phyloP scores from a whole-genome alignment of 1,140 invertebrate species.

The Solenopsis fugax region DNA sequence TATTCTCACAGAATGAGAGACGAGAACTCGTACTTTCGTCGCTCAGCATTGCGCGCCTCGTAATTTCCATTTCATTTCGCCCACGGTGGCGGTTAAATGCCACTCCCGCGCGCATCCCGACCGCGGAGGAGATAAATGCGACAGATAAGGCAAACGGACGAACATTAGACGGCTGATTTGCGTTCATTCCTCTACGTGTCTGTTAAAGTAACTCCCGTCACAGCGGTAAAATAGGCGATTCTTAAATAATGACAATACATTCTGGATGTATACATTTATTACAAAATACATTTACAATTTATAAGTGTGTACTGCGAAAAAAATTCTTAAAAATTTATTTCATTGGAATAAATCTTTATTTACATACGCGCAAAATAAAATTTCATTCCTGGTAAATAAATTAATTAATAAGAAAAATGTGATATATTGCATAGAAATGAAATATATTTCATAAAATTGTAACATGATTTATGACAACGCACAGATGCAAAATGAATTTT shows the following conservation, averaged over 20 bases:
- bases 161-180: slow-evolving; percentile 55
- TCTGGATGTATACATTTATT: too few species aligned
- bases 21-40: slow-evolving; percentile 31
- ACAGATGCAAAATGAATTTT: neutral
- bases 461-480: neutral
- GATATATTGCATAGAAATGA: too few species aligned
- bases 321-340: too few species aligned
- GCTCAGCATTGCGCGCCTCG: neutral
- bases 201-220: slow-evolving; percentile 37
- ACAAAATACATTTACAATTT: too few species aligned
- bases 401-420: too few species aligned
- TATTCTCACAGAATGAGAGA: neutral
- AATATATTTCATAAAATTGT: too few species aligned
- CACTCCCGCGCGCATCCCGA: neutral
- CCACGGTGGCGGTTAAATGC: slow-evolving; percentile 14
- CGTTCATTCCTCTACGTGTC: neutral
- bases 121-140: slow-evolving; percentile 26
- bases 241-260: too few species aligned
- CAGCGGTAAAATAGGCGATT: neutral
- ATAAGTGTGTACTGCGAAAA: too few species aligned
- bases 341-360: too few species aligned
- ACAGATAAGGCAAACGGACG: slow-evolving; percentile 31
- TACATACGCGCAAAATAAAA: too few species aligned
- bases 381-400: too few species aligned
- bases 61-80: slow-evolving; percentile 57